A percentile compares a stretch with the other conserved stretches of the same genome.
These are phyloP conservation scores for Diadophis punctatus DNA, from an alignment of 2,113 vertebrate species.

Conservation along the genomic window DNA sequence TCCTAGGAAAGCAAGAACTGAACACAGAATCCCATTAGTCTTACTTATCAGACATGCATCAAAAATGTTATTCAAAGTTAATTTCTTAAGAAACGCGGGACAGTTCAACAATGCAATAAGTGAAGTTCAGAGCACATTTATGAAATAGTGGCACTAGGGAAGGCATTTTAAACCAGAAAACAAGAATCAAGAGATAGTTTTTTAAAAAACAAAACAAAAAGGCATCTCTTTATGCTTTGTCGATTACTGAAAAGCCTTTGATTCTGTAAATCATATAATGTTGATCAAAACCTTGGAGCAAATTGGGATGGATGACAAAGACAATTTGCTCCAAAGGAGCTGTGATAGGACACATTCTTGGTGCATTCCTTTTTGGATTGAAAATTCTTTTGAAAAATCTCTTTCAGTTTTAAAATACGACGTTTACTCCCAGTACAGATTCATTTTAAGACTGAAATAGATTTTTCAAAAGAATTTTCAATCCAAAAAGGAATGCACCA, in stretches of 20 bases:
- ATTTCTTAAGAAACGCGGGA: not conserved
- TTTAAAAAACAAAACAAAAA: not conserved
- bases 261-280: not conserved
- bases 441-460: not conserved
- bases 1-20: not conserved
- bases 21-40: not conserved
- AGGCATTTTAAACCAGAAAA: not conserved
- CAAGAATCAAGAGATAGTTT: not conserved
- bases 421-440: too few relatives aligned
- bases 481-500: not conserved
- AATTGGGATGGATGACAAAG: not conserved
- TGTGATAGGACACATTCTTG: not conserved
- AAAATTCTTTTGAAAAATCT: not conserved
- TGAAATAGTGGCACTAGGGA: not conserved
- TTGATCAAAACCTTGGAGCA: not conserved
- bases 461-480: not conserved
- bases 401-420: not conserved
- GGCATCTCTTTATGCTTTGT: not conserved
- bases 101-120: not conserved
- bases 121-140: not conserved
- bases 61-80: not conserved
- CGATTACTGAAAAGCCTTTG: not conserved
- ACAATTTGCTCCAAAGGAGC: not conserved
- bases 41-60: not conserved
- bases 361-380: not conserved